Base-by-base conservation (phyloP, 2,113 vertebrate species). In the Mus spicilegus region DNA sequence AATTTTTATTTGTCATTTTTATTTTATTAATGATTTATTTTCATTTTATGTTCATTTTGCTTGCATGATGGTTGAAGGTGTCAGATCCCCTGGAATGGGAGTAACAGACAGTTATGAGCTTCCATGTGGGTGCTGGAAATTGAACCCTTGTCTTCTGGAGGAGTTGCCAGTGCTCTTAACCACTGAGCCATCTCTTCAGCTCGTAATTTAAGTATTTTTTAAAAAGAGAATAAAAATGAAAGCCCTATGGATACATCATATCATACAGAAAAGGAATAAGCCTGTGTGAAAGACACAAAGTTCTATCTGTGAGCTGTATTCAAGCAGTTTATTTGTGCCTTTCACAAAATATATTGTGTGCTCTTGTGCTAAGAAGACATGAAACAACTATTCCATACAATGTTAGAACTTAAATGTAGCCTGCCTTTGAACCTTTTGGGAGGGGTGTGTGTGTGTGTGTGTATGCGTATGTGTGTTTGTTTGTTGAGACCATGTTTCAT, bases 251-350 rank as follows among this genome's bases (percentile, higher is more conserved):
- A 67, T 78, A 63, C 36, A 58, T 85, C 85, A 30, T 73, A 56
- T 46, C 65, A 80, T 30, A 67, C 73, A 56, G 81, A 87, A 80
- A 72, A 90, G 54, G 72, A 90, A 93, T 92, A 46, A 56, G 65
- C n/a, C n/a, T 92, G 69, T 95, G 36, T 19, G 26, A 94, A 87
- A 87, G n/a, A 81, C 28, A 93, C 63, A 92, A 46, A 85, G 42
- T 89, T 92, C 70, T 67, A 49, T 24, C 4, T 94, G 24, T 22
- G 86, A 42, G 19, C 17, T 78, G 28, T 19, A 13, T 90, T 77
- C 54, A 87, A 7, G 30, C 12, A 39, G 61, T 84, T 70, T 49
- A 82, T 56, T 58, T 46, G 67, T 75, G 12, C 49, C 19, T 89
- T 96, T 63, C 91, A 84, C 8, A 92, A 63, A 93, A 65, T 46